Evolutionary conservation across 2,113 vertebrate species (phyloP).

Genomic region (Otolemur garnettii): DNA sequence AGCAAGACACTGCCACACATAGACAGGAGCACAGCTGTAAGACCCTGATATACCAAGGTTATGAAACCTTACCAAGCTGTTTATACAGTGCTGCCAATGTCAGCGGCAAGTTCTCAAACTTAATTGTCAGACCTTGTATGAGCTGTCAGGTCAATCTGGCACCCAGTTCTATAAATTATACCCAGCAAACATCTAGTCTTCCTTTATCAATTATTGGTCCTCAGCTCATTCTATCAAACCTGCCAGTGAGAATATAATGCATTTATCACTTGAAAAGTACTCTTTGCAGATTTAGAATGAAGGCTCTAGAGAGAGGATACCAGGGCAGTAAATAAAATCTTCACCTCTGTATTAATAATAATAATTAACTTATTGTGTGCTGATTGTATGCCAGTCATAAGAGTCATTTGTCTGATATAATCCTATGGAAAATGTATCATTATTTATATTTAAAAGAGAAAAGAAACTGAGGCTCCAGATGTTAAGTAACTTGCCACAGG

Average conservation of each 20-base stretch:
- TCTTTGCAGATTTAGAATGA: not conserved
- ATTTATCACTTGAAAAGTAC: not conserved
- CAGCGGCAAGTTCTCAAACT: too few relatives aligned
- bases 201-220: not conserved
- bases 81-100: too few relatives aligned
- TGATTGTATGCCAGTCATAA: not conserved
- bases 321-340: not conserved
- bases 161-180: not conserved
- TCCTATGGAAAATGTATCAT: not conserved
- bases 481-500: not conserved
- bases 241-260: not conserved
- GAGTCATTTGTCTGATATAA: not conserved
- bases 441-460: conserved; percentile 17
- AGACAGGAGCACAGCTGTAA: too few relatives aligned
- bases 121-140: too few relatives aligned
- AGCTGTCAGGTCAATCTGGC: not conserved
- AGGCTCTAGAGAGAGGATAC: not conserved
- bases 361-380: not conserved
- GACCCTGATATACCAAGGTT: too few relatives aligned
- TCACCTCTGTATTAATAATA: not conserved
- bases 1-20: too few relatives aligned
- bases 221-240: not conserved
- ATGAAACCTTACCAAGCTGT: too few relatives aligned
- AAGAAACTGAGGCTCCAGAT: not conserved
- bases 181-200: not conserved